phyloP scores from a whole-genome alignment of 2,888 invertebrate genomes.

The Gandaritis pyraliata region DNA sequence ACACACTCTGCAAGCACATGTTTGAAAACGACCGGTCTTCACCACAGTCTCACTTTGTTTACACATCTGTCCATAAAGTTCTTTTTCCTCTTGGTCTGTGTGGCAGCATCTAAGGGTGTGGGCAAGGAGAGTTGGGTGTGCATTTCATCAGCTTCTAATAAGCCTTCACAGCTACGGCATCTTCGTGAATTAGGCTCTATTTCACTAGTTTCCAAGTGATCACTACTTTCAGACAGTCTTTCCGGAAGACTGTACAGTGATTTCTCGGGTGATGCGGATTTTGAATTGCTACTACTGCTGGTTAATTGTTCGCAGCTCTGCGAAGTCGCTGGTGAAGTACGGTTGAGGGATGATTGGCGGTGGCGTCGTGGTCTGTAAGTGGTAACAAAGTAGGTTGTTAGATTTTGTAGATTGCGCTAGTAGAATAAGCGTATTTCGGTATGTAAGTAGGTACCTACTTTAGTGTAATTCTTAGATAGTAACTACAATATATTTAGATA shows the following conservation, averaged over 20 bases:
- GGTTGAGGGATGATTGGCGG: slow-evolving; percentile 74
- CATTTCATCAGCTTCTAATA: slow-evolving; percentile 81
- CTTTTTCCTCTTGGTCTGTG: slow-evolving; percentile 87
- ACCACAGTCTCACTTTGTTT: slow-evolving; percentile 91
- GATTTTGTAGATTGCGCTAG: background rate
- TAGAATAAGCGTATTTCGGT: background rate
- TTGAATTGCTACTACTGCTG: slow-evolving; percentile 73
- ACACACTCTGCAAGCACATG: slow-evolving; percentile 74
- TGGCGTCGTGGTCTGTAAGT: slow-evolving; percentile 76
- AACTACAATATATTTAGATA: no score
- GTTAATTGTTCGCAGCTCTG: slow-evolving; percentile 76
- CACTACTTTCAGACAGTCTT: slow-evolving; percentile 73
- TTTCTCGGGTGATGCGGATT: slow-evolving; percentile 75
- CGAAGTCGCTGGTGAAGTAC: slow-evolving; percentile 67
- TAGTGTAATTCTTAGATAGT: no score
- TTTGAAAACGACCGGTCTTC: slow-evolving; percentile 66
- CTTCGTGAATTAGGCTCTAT: slow-evolving; percentile 69
- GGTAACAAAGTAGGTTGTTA: slow-evolving; percentile 24
- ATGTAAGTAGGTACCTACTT: slow-evolving; percentile 3
- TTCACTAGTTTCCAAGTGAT: slow-evolving; percentile 65
- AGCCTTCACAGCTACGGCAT: slow-evolving; percentile 86
- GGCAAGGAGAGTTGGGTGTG: slow-evolving; percentile 84
- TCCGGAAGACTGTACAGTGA: slow-evolving; percentile 74
- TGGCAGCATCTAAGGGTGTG: slow-evolving; percentile 83
- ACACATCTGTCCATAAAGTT: slow-evolving; percentile 94